Percentiles rank a stretch among this genome's conserved stretches.
These are phyloP conservation scores for Nomada fabriciana DNA, from an alignment of 2,888 invertebrate species.

Conservation along the genomic window DNA sequence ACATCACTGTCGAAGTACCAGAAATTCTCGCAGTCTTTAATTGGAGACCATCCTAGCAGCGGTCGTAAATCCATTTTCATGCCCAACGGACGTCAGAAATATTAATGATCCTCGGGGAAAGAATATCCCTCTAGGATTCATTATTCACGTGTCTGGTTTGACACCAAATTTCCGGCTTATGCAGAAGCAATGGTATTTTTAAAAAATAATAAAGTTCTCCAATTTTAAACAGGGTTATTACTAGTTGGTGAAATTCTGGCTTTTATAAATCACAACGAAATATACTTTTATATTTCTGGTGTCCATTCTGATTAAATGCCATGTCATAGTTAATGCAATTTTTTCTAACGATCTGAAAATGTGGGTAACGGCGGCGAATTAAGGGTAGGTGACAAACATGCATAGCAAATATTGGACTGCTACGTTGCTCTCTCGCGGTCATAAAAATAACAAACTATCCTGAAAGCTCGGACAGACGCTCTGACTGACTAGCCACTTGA, in stretches of 20 bases:
- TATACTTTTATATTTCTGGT: too few relatives aligned
- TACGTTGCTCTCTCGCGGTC: constrained; percentile 53
- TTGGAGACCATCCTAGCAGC: constrained; percentile 17
- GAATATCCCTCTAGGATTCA: not conserved
- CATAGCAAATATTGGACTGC: constrained; percentile 75
- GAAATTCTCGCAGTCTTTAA: constrained; percentile 37
- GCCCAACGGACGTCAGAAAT: constrained; percentile 10
- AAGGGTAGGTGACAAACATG: constrained; percentile 72
- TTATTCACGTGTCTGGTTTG: not conserved
- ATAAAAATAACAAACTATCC: constrained; percentile 75
- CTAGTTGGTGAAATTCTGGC: too few relatives aligned
- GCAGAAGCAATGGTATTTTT: too few relatives aligned
- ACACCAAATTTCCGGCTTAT: not conserved
- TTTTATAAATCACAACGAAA: too few relatives aligned
- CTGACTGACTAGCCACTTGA: constrained; percentile 65
- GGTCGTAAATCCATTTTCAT: not conserved
- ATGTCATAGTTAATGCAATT: too few relatives aligned
- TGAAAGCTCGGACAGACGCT: constrained; percentile 67
- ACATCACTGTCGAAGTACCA: not conserved
- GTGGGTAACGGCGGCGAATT: constrained; percentile 68
- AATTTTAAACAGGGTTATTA: too few relatives aligned
- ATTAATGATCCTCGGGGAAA: constrained; percentile 19
- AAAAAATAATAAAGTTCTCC: too few relatives aligned
- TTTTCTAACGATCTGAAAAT: too few relatives aligned
- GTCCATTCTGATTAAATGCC: too few relatives aligned